A percentile compares a stretch with the other conserved stretches of the same genome.
These are phyloP conservation scores for Ptilodon capucinus DNA, from an alignment of 2,888 invertebrate genomes.

Conservation along the genomic window DNA sequence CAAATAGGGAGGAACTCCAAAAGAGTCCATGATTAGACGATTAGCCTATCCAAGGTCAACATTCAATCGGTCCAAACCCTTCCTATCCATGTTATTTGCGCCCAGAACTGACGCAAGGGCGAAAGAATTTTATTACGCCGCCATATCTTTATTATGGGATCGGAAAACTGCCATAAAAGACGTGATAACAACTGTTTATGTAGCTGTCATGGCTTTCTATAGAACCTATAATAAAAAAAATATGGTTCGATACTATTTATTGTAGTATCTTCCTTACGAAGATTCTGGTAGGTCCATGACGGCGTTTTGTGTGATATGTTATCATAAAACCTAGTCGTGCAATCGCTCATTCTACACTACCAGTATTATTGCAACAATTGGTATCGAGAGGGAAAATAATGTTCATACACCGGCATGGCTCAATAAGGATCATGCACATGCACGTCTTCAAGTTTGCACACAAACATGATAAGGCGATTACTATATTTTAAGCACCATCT, in stretches of 20 bases:
- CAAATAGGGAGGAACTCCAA: too few relatives aligned
- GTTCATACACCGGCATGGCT: too few relatives aligned
- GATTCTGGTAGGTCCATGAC: not conserved
- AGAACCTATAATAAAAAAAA: conserved; percentile 26
- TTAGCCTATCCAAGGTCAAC: not conserved
- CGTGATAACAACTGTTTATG: conserved; percentile 60
- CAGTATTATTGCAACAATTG: too few relatives aligned
- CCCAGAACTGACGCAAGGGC: not conserved
- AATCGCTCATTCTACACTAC: too few relatives aligned
- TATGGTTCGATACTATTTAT: conserved; percentile 32
- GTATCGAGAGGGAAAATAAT: too few relatives aligned
- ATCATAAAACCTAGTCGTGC: not conserved
- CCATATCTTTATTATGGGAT: conserved; percentile 67
- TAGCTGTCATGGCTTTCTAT: conserved; percentile 39
- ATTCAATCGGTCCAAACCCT: not conserved
- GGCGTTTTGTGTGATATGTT: not conserved
- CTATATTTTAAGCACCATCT: too few relatives aligned
- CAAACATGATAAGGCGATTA: too few relatives aligned
- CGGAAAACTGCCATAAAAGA: conserved; percentile 61
- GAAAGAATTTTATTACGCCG: conserved; percentile 26
- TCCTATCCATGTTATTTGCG: not conserved
- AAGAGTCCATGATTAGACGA: not conserved
- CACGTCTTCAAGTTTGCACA: too few relatives aligned
- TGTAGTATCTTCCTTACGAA: conserved; percentile 16
- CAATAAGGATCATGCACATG: too few relatives aligned